Conservation (phyloP, 2,113 vertebrate genomes). For the Probosciger aterrimus region DNA sequence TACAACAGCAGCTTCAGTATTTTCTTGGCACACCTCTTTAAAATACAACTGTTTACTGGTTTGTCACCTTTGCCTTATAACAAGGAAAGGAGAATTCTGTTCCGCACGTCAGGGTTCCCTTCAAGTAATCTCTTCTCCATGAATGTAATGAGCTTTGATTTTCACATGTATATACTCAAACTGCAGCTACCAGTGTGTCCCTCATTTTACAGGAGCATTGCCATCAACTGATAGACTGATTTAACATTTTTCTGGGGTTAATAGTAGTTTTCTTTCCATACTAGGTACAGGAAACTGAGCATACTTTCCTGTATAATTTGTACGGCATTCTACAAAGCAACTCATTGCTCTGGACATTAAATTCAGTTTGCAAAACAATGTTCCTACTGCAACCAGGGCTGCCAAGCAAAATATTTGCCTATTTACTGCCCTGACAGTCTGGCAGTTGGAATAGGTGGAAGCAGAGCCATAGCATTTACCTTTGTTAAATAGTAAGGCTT, state of each 20-base stretch:
- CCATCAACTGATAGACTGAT: background rate
- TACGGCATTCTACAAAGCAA: background rate
- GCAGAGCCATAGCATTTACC: background rate
- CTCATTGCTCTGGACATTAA: background rate
- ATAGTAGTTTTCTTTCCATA: background rate
- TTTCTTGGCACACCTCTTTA: background rate
- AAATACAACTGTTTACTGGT: background rate
- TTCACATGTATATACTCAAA: background rate
- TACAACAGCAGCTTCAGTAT: background rate
- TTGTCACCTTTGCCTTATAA: background rate
- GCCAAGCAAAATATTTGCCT: constrained; percentile 1
- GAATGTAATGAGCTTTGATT: background rate
- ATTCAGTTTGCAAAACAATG: background rate
- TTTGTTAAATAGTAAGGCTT: background rate
- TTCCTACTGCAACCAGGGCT: background rate
- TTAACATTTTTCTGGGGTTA: background rate
- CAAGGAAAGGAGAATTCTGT: background rate
- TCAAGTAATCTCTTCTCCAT: background rate
- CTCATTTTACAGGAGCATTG: background rate
- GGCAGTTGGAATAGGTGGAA: background rate
- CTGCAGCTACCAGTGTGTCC: background rate
- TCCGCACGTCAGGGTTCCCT: background rate
- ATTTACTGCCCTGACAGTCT: background rate
- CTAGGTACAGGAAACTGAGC: background rate
- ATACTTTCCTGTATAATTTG: background rate